Base-by-base conservation (phyloP, 2,113 vertebrate species). In the Saccopteryx leptura region DNA sequence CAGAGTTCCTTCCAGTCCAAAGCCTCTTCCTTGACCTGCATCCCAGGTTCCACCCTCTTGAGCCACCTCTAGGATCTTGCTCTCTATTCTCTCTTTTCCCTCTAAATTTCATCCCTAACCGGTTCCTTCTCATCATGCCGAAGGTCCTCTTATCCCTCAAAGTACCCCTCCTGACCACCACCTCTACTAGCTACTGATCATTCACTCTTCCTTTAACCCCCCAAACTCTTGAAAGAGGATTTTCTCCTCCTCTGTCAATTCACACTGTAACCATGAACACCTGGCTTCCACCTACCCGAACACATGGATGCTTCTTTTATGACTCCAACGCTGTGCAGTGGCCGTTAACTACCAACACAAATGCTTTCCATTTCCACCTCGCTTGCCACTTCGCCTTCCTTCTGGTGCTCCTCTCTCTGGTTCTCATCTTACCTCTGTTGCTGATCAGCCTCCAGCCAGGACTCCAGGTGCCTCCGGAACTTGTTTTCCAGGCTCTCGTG, bases 241-340 rank as follows among this genome's bases (percentile, higher is more conserved):
- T 46, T 74, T 21, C 24, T 68, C 52, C 65, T 65, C 68, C 58
- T 33, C 1, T 9, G 23, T 50, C n/a, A 50, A 23, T 13, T 7
- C 31, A 84, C 21, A 46, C 21, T 4, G 10, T n/a, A 39, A 8
- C 23, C 46, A 24, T 2, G 19, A 9, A 8, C 10, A 15, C 28
- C 23, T 31, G 66, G 68, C 82, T 65, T 69, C 12, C 12, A 5
- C n/a, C 71, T 31, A 3, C 9, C 7, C 21, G 3, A 33, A 50
- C 0, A 1, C 8, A 19, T 1, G 52, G 13, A 15, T 0, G 5
- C 52, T 28, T 66, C 78, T 69, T 33, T 63, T 2, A 23, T 60
- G 28, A 23, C 10, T 28, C 56, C 23, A 80, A 21, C 81, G 24
- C 9, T 5, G 17, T 4, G n/a, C 33, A 7, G 33, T 1, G 12